Evolutionary conservation across 53 echinoderm and acorn worm genomes (phyloP), one percentile per base, ranked within the genome.

Genomic region (Actinopyga echinites): DNA sequence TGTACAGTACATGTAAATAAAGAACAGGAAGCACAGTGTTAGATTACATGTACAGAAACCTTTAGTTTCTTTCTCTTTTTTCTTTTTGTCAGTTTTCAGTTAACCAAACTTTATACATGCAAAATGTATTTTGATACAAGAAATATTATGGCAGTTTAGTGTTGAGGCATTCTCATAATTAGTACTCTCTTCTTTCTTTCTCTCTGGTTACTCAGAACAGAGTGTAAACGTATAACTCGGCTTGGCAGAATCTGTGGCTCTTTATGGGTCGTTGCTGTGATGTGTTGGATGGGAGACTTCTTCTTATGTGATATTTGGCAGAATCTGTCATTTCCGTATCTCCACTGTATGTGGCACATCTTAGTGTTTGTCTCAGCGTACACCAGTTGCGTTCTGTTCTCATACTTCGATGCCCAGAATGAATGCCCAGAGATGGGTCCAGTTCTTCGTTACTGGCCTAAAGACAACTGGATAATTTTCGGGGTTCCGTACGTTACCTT

Each of bases 281-380:
- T 79, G 49, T 91, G 93, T 86, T 96, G 97, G 97, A 58, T 94
- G 25, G 82, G 88, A 69, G 97, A 96, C 30, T 87, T 71, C 4
- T 65, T 86, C 58, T 58, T 93, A 59, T 96, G 97, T 49, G 94
- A 94, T 69, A 82, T 93, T 69, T 96, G 97, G 97, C 93, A 91
- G 78, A 85, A 77, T 0, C 21, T 94, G 37, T 91, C 90, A 6
- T 86, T 96, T 62, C 97, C 97, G 29, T 96, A 96, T 79, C 97
- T 96, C n/a, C 97, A 96, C 90, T 91, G 97, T 55, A 73, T 90
- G 85, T 96, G 97, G 97, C 97, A 96, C 80, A 92, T 96, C 84
- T 67, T 94, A 57, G 93, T 94, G 55, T 90, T 96, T 44, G 86
- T 93, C 59, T 91, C 93, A 1, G 92, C 93, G 17, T 96, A 96